A percentile compares a stretch with the other conserved stretches of the same genome.
These are phyloP conservation scores for Lepidonotus clava DNA, from an alignment of 2,888 invertebrate species.

Conservation along the genomic window DNA sequence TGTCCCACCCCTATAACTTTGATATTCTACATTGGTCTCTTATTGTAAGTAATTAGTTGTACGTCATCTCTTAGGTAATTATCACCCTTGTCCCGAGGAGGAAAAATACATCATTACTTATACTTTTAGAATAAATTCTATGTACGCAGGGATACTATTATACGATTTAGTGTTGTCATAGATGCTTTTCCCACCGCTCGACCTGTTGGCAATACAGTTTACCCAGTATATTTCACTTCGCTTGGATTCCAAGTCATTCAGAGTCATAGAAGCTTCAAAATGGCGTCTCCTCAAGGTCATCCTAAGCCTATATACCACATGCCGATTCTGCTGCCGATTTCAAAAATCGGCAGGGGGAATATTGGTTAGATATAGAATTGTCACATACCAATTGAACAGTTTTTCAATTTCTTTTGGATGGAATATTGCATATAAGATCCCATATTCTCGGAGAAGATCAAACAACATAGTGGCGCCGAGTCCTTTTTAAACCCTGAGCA, in stretches of 20 bases:
- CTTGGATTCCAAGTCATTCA: conserved; percentile 1
- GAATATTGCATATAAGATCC: too few relatives aligned
- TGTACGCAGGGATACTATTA: neutral
- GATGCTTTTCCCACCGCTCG: neutral
- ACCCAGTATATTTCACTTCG: neutral
- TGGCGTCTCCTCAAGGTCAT: too few relatives aligned
- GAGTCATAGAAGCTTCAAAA: neutral
- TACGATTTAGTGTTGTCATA: conserved; percentile 9
- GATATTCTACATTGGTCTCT: conserved; percentile 6
- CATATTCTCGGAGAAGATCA: too few relatives aligned
- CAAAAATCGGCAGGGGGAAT: too few relatives aligned
- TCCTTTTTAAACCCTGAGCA: too few relatives aligned
- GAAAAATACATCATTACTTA: neutral
- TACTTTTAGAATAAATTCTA: neutral
- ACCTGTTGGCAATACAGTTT: neutral
- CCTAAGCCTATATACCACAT: too few relatives aligned
- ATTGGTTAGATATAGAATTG: too few relatives aligned
- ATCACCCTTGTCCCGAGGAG: neutral
- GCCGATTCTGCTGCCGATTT: too few relatives aligned
- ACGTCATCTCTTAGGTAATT: neutral
- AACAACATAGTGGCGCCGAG: too few relatives aligned
- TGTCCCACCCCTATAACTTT: too few relatives aligned
- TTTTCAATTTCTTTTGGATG: too few relatives aligned
- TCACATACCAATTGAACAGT: too few relatives aligned
- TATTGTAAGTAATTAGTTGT: neutral